phyloP scores from a whole-genome alignment of 92 coral and sea anemone species.

The Phenganax subtilis region DNA sequence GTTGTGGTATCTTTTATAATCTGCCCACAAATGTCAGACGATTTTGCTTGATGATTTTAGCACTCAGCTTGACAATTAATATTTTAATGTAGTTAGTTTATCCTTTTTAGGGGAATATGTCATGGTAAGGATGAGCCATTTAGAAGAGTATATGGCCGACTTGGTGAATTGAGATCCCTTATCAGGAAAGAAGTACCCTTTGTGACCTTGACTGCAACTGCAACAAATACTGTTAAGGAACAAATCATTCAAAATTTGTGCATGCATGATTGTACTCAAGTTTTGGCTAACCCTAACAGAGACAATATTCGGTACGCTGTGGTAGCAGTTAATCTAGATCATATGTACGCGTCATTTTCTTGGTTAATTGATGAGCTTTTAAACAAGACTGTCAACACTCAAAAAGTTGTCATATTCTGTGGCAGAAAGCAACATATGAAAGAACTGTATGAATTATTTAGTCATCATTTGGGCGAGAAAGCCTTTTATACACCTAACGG shows the following conservation, averaged over 20 bases:
- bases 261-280: not conserved
- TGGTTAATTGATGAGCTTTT: not conserved
- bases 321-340: not conserved
- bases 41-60: no score
- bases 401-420: conserved; percentile 14
- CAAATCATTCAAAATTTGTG: not conserved
- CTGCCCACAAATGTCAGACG: no score
- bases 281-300: conserved; percentile 21
- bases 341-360: not conserved
- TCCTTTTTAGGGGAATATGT: not conserved
- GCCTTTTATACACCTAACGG: conserved; percentile 31
- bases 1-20: no score
- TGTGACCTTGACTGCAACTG: not conserved
- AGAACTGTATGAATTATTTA: conserved; percentile 20
- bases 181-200: conserved; percentile 10
- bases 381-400: not conserved
- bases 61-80: no score
- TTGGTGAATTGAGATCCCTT: not conserved
- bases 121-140: not conserved
- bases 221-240: not conserved
- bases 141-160: conserved; percentile 1
- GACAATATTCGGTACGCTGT: not conserved
- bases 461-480: conserved; percentile 12
- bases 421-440: not conserved
- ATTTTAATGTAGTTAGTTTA: not conserved